Evolutionary conservation across 2,113 vertebrate genomes (phyloP).

Genomic region (Pomatorhinus ruficollis): DNA sequence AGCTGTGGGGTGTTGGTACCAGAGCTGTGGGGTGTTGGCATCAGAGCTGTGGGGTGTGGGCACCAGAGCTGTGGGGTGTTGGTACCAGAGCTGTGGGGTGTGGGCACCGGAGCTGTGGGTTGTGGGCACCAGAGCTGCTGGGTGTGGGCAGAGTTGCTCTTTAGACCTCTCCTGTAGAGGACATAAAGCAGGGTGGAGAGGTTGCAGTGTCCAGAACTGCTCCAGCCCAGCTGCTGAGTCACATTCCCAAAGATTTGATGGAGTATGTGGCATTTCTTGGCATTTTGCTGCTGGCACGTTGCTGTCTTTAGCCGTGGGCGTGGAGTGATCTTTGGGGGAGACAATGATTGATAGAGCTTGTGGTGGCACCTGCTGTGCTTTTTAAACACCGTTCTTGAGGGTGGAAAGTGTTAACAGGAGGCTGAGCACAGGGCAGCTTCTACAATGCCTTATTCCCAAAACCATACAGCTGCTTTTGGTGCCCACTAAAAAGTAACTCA

Average conservation of each 20-base stretch:
- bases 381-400: background rate
- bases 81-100: background rate
- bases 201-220: background rate
- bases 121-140: background rate
- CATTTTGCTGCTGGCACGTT: background rate
- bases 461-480: background rate
- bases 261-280: background rate
- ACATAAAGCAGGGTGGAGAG: rapidly evolving
- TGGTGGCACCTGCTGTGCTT: background rate
- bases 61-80: background rate
- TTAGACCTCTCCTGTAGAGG: background rate
- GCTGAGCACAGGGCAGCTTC: rapidly evolving
- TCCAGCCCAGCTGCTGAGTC: background rate
- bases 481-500: background rate
- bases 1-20: no score
- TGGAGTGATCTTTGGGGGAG: background rate
- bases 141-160: background rate
- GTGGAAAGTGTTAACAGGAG: background rate
- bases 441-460: background rate
- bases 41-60: background rate
- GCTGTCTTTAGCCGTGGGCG: background rate
- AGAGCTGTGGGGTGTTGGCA: background rate
- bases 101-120: background rate
- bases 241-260: background rate
- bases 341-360: background rate